Evolutionary conservation across 2,888 invertebrate species (phyloP).

Genomic region (Spisula subtruncata): DNA sequence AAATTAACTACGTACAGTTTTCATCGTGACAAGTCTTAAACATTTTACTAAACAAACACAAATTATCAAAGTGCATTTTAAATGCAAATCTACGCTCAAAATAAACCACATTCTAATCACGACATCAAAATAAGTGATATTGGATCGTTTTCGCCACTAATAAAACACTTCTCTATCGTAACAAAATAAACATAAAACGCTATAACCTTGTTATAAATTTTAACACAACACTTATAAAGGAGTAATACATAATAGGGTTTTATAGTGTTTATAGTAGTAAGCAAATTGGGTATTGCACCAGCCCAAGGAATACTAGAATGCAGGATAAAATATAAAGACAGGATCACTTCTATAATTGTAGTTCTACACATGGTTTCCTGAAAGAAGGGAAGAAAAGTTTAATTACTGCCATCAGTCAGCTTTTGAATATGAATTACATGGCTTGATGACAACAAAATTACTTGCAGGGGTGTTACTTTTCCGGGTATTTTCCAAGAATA

Average conservation of each 20-base stretch:
- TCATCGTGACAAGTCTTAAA: too few species aligned
- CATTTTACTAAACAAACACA: background rate
- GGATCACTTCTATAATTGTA: constrained; percentile 13
- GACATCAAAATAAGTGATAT: background rate
- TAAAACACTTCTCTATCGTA: background rate
- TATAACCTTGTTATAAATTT: constrained; percentile 23
- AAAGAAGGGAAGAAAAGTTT: background rate
- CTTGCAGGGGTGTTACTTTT: too few species aligned
- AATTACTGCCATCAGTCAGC: background rate
- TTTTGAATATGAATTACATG: background rate
- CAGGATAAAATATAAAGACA: background rate
- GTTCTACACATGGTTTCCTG: constrained; percentile 1
- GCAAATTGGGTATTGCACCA: constrained; percentile 46
- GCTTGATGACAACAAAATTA: too few species aligned
- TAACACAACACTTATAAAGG: constrained; percentile 4
- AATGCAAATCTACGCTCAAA: background rate
- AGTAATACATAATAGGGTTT: background rate
- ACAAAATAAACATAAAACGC: background rate
- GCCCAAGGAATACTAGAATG: constrained; percentile 35
- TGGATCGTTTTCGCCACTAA: background rate
- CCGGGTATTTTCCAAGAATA: too few species aligned
- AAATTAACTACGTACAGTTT: too few species aligned
- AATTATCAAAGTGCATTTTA: constrained; percentile 10
- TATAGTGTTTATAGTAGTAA: constrained; percentile 17
- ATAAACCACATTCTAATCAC: constrained; percentile 7